Evolutionary conservation across 2,797 vertebrate genomes (phyloP).

Genomic region (Acanthurus lineatus): DNA sequence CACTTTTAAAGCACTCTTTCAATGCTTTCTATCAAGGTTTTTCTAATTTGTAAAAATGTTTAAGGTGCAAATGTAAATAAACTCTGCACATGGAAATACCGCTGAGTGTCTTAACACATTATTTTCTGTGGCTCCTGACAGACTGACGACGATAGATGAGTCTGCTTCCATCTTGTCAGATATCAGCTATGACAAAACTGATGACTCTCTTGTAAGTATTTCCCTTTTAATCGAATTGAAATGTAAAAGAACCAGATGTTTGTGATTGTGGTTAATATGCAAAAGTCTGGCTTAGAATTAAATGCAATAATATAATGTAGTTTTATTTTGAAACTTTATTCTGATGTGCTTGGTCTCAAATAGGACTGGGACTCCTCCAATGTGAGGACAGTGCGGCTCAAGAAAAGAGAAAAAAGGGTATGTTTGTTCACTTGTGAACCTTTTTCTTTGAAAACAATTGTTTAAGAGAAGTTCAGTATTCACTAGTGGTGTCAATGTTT

Average conservation of each 20-base stretch:
- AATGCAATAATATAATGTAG: background rate
- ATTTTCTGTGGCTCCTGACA: slow-evolving; percentile 53
- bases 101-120: background rate
- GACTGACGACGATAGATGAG: slow-evolving; percentile 95
- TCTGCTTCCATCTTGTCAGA: slow-evolving; percentile 96
- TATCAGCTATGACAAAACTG: slow-evolving; percentile 98
- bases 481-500: background rate
- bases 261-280: too few relatives aligned
- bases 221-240: background rate
- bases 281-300: background rate
- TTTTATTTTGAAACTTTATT: slow-evolving; percentile 1
- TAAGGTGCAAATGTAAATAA: background rate
- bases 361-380: slow-evolving; percentile 97
- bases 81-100: background rate
- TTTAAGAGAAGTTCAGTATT: background rate
- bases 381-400: slow-evolving; percentile 90
- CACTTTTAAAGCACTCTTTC: background rate
- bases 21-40: background rate
- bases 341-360: too few relatives aligned
- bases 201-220: slow-evolving; percentile 93
- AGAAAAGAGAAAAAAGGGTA: slow-evolving; percentile 96
- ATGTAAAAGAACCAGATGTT: too few relatives aligned
- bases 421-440: slow-evolving; percentile 31
- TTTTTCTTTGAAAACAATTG: background rate
- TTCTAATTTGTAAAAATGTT: background rate